These are phyloP conservation scores for Mus caroli DNA, from an alignment of 2,797 vertebrate genomes.

Conservation along the genomic window DNA sequence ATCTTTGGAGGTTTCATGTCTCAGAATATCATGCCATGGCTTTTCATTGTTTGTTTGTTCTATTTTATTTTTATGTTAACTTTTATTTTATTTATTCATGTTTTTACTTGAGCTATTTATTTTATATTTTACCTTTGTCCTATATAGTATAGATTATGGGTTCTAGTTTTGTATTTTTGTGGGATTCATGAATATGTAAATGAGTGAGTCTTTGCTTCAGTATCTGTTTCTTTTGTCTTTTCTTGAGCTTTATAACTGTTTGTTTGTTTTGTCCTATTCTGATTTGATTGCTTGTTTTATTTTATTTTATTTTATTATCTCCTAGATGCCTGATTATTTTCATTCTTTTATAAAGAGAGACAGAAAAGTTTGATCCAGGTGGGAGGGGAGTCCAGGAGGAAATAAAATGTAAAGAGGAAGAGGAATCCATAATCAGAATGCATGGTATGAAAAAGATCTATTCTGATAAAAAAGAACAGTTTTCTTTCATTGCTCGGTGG, in stretches of 20 bases:
- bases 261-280: not conserved
- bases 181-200: not conserved
- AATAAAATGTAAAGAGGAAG: not conserved
- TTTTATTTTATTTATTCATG: not conserved
- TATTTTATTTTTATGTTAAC: not conserved
- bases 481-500: conserved; percentile 13
- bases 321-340: not conserved
- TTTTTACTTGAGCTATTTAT: not conserved
- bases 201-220: not conserved
- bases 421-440: not conserved
- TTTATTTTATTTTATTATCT: not conserved
- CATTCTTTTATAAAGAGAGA: not conserved
- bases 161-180: not conserved
- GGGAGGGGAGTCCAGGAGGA: not conserved
- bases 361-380: not conserved
- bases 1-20: not conserved
- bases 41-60: not conserved
- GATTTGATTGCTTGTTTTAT: not conserved
- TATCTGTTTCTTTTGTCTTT: not conserved
- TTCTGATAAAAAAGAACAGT: not conserved
- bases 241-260: not conserved
- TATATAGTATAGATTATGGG: not conserved
- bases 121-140: not conserved
- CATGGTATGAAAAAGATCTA: not conserved
- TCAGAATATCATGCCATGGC: not conserved